Base-by-base conservation (phyloP, 2,888 invertebrate genomes). In the Tipula unca region DNA sequence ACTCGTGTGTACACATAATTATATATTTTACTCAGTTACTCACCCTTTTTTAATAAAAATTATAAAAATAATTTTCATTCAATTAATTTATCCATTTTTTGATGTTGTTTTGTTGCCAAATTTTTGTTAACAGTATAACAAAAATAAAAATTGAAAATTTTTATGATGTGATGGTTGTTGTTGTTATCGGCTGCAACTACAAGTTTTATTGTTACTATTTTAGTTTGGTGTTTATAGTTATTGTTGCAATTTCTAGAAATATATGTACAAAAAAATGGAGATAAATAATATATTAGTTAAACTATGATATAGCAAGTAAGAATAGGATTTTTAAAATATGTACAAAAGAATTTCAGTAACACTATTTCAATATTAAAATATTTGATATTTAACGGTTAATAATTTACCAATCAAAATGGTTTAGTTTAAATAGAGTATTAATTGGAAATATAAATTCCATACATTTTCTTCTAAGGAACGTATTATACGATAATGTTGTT, bases 61-160 rank as follows among this genome's bases (percentile, higher is more conserved):
- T 69, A 69, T 69, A 69, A 69, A 69, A 69, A 69, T 69, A 69
- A 69, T 69, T 48, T 48, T 69, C 69, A 69, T 69, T 69, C 69
- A 10, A 69, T 69, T 69, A 69, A 25, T 69, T 69, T 69, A 69
- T 25, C 69, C 69, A 69, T 69, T 69, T 54, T 20, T 69, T 69
- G 69, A 25, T 69, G 69, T 69, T 69, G 25, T 69, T 69, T 6
- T 25, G 25, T 69, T 69, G 69, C 25, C 25, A 69, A 69, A 69
- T 48, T 48, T 3, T 48, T 48, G 48, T 48, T 48, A 48, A 48
- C n/a, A 48, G 48, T 48, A 48, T 17, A 48, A 48, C 48, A 48
- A 48, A 48, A 48, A 48, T 48, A 8, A 69, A 69, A 69, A 69
- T 69, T 25, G 10, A 25, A 69, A 69, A 25, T 25, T 69, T 2